Evolutionary conservation across 2,113 vertebrate genomes (phyloP), one percentile per base, ranked within the genome.

Genomic region (Rattus rattus): DNA sequence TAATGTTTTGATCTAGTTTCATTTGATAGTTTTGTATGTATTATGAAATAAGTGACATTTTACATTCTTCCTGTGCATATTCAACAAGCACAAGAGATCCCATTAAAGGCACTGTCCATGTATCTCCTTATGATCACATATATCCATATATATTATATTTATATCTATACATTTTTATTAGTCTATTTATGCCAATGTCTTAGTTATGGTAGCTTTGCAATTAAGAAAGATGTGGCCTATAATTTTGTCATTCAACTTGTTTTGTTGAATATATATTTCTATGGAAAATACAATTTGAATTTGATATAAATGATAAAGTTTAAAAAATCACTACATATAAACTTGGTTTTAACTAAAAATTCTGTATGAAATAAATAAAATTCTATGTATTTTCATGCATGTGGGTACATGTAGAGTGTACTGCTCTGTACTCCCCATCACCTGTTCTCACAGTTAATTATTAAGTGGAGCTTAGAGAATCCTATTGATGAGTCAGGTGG

Each of bases 261-360:
- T 87, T 76, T 17, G 7, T 59, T 36, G 33, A 81, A 36, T 49
- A 22, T n/a, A 16, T 72, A 16, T 61, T 72, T 81, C n/a, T 72
- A 11, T 61, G 4, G 43, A 43, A 43, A 43, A 43, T 43, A 43
- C 43, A 43, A 43, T 43, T 43, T 43, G 43, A 43, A 43, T 43
- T 43, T 43, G 3, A 43, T 43, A 43, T 43, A 43, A 43, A 43
- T 43, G 43, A 43, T 61, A 83, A 85, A 86, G 61, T 77, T 33
- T 47, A 76, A 76, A 76, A 26, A 13, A 47, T 76, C 73, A 75
- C 22, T 59, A 28, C 39, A 89, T 12, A 12, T 43, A 52, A 91
- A 76, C 72, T 59, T 95, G 2, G n/a, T 96, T 90, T 79, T 36
- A 92, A 36, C 65, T 47, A 92, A 28, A 36, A 79, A 33, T 33